phyloP scores from a whole-genome alignment of 2,113 vertebrate genomes.

The Nycticebus coucang region DNA sequence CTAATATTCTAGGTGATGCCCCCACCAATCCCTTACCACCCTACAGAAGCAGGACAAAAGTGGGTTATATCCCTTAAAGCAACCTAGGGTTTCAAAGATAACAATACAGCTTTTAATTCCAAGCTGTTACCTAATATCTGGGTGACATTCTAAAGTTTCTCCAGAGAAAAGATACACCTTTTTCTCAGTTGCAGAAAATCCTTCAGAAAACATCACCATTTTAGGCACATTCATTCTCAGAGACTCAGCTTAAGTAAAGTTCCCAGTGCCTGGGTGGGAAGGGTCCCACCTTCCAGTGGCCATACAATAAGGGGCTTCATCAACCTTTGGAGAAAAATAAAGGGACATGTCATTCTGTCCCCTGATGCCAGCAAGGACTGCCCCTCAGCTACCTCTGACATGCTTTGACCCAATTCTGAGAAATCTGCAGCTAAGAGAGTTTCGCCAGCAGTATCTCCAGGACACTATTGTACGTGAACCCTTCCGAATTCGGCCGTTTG shows the following conservation, averaged over 20 bases:
- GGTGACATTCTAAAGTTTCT: background rate
- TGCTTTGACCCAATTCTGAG: background rate
- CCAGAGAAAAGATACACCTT: background rate
- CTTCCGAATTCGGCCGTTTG: background rate
- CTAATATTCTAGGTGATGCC: background rate
- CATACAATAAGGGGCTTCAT: background rate
- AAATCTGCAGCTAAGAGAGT: background rate
- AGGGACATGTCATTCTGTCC: background rate
- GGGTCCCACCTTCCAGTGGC: background rate
- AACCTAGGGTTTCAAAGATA: constrained; percentile 32
- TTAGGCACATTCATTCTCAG: background rate
- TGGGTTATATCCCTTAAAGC: background rate
- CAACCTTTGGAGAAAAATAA: background rate
- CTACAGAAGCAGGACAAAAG: background rate
- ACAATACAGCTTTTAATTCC: background rate
- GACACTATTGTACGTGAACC: background rate
- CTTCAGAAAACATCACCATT: constrained; percentile 1
- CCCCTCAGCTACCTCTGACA: background rate
- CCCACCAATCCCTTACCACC: background rate
- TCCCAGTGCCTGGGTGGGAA: background rate
- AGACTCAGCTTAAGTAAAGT: background rate
- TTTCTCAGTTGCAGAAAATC: background rate
- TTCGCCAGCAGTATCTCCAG: background rate
- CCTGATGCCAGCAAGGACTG: background rate
- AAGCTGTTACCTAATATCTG: background rate